Percentiles rank a stretch among this genome's conserved stretches.
Evolutionary conservation across 2,113 vertebrate species (phyloP).

Genomic region (Fulmarus glacialis): DNA sequence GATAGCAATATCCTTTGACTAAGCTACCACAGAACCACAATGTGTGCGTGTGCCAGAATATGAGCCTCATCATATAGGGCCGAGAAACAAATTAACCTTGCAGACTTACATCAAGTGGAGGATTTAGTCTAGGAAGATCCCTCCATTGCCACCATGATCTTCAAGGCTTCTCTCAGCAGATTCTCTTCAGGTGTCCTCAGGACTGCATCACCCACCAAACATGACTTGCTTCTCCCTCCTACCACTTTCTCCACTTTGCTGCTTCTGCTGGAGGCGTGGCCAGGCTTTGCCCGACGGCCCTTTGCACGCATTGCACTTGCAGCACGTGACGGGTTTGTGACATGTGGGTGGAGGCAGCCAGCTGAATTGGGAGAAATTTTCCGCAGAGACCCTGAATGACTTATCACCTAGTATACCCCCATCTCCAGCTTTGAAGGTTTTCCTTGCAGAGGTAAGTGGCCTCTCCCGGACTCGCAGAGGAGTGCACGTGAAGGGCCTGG

Average conservation of each 20-base stretch:
- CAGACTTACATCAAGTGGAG: not conserved
- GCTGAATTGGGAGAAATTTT: not conserved
- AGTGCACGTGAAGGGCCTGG: not conserved
- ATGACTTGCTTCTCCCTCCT: not conserved
- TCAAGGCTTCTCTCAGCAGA: not conserved
- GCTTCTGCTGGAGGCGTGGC: accelerated
- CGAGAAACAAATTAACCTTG: not conserved
- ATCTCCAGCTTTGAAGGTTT: not conserved
- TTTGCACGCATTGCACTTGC: not conserved
- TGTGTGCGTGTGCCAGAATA: accelerated
- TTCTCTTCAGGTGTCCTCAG: not conserved
- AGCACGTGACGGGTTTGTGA: not conserved
- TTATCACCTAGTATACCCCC: not conserved
- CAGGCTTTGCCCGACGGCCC: accelerated
- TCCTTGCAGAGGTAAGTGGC: not conserved
- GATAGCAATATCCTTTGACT: not conserved
- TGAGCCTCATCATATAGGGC: not conserved
- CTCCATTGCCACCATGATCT: not conserved
- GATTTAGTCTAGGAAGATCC: not conserved
- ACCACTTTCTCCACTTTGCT: not conserved
- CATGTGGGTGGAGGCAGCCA: not conserved
- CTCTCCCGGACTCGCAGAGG: not conserved
- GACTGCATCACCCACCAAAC: not conserved
- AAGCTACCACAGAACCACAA: not conserved
- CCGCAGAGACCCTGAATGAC: not conserved